Evolutionary conservation across 2,113 vertebrate species (phyloP), one percentile per base, ranked within the genome.

Genomic region (Lanius ludovicianus): DNA sequence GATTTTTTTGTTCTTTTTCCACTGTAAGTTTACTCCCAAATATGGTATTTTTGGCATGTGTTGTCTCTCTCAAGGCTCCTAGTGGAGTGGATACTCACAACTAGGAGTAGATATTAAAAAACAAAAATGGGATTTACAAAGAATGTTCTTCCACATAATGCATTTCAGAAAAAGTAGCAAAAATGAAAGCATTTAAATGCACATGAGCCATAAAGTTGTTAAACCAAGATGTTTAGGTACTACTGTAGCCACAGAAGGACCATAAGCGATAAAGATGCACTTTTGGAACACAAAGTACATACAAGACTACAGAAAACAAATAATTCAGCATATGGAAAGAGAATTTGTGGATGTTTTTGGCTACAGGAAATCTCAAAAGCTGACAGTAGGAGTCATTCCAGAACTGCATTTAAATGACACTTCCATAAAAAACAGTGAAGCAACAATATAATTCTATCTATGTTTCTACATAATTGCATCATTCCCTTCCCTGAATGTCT

Each of bases 121-220:
- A 25, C 37, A 79, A 91, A 95, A 75, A 35, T 9, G 11, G 13
- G 74, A 76, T 84, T 89, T 78, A 79, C 39, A 25, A 78, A 76
- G 44, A 77, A 60, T 27, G 4, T 74, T 79, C 31, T 84, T 84
- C 31, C 64, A 64, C 47, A 24, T 63, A 64, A 87, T 35, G 9
- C 35, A 35, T 56, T 64, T 64, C 86, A 71, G 56, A 82, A 78
- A 56, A 68, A 64, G 74, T 3, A 79, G 46, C 67, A 73, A 63
- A 95, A 96, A 82, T 79, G 9, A 67, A 91, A 78, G 41, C 13
- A 46, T 68, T 91, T 95, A 82, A 81, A 74, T 70, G 87, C 41
- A 79, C 11, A 80, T 76, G 65, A 30, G 2, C 10, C 37, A 64
- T 33, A 13, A 73, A 55, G 47, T 53, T 15, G 2, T 60, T 92